Conservation (phyloP, 2,797 vertebrate species). For the Gallinago solitaria region DNA sequence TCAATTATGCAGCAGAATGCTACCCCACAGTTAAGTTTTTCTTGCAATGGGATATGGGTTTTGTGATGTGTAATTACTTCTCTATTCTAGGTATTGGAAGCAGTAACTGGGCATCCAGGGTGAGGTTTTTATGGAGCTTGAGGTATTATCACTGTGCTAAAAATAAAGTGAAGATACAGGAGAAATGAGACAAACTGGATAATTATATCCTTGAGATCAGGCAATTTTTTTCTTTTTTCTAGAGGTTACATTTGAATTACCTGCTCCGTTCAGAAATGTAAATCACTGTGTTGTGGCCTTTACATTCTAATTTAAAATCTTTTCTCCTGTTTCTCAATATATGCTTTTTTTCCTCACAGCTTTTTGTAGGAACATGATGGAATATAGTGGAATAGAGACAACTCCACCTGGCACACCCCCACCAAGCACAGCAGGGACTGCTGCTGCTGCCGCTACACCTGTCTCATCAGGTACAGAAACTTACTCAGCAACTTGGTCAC, state of each 20-base stretch:
- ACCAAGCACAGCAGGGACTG: constrained; percentile 35
- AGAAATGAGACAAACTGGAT: neutral
- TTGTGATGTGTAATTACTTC: neutral
- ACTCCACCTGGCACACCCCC: constrained; percentile 89
- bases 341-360: neutral
- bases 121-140: neutral
- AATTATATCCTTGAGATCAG: neutral
- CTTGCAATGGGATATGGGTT: neutral
- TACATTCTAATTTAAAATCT: neutral
- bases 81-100: neutral
- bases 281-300: neutral
- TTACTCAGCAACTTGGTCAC: neutral
- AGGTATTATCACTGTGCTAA: neutral
- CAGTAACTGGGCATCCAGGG: neutral
- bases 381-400: constrained; percentile 95
- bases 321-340: neutral
- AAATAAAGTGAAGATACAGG: neutral
- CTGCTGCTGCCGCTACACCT: constrained; percentile 29
- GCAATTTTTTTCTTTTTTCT: neutral
- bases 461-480: constrained; percentile 74
- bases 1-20: neutral
- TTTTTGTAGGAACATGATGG: constrained; percentile 89
- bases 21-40: neutral
- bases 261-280: neutral
- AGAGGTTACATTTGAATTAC: neutral